Evolutionary conservation across 1,140 invertebrate genomes (phyloP).

Genomic region (Drosophila kurseongensis): DNA sequence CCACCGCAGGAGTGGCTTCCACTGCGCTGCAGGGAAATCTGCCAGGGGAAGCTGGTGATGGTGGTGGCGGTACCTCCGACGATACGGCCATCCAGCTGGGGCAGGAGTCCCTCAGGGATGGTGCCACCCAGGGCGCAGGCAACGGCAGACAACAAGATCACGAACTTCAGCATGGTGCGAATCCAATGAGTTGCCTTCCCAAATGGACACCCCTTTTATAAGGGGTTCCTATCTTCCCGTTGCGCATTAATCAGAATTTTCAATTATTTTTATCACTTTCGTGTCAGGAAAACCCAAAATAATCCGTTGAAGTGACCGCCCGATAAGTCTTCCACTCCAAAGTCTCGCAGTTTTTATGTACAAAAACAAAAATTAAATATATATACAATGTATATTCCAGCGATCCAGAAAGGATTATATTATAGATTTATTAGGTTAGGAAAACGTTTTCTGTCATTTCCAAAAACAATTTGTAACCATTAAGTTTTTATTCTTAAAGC

Average conservation of each 20-base stretch:
- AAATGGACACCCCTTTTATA: constrained; percentile 32
- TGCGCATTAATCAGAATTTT: constrained; percentile 11
- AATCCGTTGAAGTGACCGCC: not conserved
- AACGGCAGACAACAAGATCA: constrained; percentile 71
- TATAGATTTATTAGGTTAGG: too few species aligned
- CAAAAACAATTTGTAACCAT: too few species aligned
- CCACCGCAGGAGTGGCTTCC: constrained; percentile 86
- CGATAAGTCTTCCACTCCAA: not conserved
- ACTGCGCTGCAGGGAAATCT: constrained; percentile 85
- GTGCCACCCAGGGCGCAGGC: constrained; percentile 68
- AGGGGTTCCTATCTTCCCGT: not conserved
- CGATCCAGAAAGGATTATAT: too few species aligned
- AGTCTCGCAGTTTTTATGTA: not conserved
- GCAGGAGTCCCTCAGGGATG: constrained; percentile 70
- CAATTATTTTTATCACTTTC: constrained; percentile 12
- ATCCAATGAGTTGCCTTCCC: constrained; percentile 29
- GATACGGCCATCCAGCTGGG: constrained; percentile 84
- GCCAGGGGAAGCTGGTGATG: constrained; percentile 86
- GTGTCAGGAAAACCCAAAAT: constrained; percentile 2
- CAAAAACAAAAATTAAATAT: not conserved
- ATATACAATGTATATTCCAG: too few species aligned
- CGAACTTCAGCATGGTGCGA: constrained; percentile 76
- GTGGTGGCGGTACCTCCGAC: constrained; percentile 85
- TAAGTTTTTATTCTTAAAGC: too few species aligned
- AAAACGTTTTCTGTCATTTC: too few species aligned